Percentiles rank a stretch among this genome's conserved stretches.
phyloP scores from a whole-genome alignment of 2,797 vertebrate species.

The Typhlichthys subterraneus region DNA sequence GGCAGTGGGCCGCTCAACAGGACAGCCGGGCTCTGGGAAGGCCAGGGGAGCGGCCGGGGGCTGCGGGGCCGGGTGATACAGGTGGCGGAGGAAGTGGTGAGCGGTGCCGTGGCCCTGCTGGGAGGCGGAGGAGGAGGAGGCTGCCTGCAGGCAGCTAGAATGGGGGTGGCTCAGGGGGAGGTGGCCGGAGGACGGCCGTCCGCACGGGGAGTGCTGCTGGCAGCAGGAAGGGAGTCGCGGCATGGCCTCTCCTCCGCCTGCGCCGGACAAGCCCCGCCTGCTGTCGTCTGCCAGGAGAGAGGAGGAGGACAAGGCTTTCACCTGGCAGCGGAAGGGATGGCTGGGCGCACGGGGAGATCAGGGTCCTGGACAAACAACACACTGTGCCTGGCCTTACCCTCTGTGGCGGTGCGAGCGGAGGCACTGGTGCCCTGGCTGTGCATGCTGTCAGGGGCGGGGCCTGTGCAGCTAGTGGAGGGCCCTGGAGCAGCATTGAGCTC shows the following conservation, averaged over 20 bases:
- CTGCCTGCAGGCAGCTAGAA: constrained; percentile 89
- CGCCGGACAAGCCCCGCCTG: constrained; percentile 80
- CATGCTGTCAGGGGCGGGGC: constrained; percentile 78
- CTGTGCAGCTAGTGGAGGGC: constrained; percentile 83
- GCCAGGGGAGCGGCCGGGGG: constrained; percentile 81
- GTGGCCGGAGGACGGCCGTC: constrained; percentile 87
- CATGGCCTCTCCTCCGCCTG: constrained; percentile 85
- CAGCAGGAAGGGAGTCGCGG: constrained; percentile 96
- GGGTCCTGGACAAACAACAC: not conserved
- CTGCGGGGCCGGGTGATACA: constrained; percentile 85
- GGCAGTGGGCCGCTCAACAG: constrained; percentile 88
- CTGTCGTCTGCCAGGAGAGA: constrained; percentile 78
- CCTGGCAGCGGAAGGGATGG: not conserved
- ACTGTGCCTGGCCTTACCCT: constrained; percentile 77
- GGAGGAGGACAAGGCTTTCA: not conserved
- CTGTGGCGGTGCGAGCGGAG: constrained; percentile 78
- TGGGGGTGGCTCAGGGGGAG: constrained; percentile 88
- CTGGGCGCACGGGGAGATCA: not conserved
- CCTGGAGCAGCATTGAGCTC: constrained; percentile 89
- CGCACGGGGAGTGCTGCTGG: constrained; percentile 95
- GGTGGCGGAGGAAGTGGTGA: constrained; percentile 91
- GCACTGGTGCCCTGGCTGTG: constrained; percentile 78
- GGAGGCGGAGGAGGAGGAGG: constrained; percentile 74
- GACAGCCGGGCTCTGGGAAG: constrained; percentile 88
- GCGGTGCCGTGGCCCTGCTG: constrained; percentile 81